phyloP scores from a whole-genome alignment of 1,140 invertebrate genomes.

The Apocrypta bakeri region DNA sequence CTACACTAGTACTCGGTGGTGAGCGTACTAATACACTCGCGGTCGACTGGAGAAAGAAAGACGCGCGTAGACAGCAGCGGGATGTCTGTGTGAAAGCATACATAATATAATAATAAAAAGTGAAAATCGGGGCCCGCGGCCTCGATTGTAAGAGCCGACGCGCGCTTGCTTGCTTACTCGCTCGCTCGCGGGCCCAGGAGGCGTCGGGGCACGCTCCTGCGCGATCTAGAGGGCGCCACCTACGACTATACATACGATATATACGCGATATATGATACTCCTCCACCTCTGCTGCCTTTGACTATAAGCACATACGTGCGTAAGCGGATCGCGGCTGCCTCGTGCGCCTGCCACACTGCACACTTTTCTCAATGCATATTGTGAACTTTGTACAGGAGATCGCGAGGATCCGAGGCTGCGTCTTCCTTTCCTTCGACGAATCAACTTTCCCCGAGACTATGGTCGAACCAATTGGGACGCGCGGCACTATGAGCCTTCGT shows the following conservation, averaged over 20 bases:
- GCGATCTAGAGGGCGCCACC: slow-evolving; percentile 27
- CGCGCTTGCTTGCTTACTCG: too few species aligned
- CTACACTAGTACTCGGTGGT: background rate
- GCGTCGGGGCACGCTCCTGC: slow-evolving; percentile 12
- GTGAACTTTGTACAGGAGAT: too few species aligned
- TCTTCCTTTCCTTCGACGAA: background rate
- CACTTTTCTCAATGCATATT: too few species aligned
- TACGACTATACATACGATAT: too few species aligned
- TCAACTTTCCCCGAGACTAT: background rate
- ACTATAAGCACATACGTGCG: background rate
- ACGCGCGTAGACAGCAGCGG: too few species aligned
- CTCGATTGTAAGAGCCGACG: background rate
- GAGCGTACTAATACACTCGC: too few species aligned
- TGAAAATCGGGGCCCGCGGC: background rate
- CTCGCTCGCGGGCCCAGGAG: background rate
- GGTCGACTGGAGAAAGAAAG: background rate
- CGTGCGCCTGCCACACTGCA: background rate
- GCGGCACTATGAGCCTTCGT: too few species aligned
- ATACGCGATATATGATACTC: background rate
- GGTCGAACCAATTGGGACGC: too few species aligned
- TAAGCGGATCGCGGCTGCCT: background rate
- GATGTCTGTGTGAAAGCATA: background rate
- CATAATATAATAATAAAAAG: background rate
- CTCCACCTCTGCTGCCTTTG: background rate
- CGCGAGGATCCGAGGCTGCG: too few species aligned